phyloP scores from a whole-genome alignment of 2,113 vertebrate genomes.

The Zapus hudsonius region DNA sequence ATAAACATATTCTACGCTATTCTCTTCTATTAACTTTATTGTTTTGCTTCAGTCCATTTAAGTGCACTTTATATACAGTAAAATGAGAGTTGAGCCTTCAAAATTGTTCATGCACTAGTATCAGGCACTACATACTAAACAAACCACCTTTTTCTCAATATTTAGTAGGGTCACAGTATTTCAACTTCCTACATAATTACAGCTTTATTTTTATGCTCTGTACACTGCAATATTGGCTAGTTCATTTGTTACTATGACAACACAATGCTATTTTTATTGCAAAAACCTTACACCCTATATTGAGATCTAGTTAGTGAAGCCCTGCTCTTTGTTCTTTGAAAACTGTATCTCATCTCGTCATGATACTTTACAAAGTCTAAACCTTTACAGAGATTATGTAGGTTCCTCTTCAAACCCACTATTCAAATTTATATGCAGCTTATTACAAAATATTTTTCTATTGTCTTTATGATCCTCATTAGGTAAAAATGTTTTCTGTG shows the following conservation, averaged over 20 bases:
- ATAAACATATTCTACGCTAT: background rate
- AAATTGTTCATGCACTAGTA: background rate
- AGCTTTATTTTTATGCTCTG: background rate
- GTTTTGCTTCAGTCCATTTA: constrained; percentile 2
- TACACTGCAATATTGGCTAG: background rate
- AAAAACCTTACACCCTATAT: background rate
- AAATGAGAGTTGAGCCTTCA: background rate
- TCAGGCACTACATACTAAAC: background rate
- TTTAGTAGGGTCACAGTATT: background rate
- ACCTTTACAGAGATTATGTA: background rate
- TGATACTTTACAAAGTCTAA: background rate
- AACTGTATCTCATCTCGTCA: background rate
- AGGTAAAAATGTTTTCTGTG: background rate
- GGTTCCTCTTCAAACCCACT: background rate
- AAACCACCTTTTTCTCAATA: background rate
- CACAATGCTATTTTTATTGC: background rate
- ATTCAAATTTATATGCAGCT: background rate
- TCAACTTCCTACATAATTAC: background rate
- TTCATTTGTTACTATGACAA: background rate
- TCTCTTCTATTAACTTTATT: background rate
- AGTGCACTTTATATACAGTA: background rate
- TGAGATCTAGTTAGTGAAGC: background rate
- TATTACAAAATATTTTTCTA: background rate
- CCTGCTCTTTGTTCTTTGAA: background rate
- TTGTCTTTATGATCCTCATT: background rate